A percentile compares a stretch with the other conserved stretches of the same genome.
These are phyloP conservation scores for Pyrrhosoma nymphula DNA, from an alignment of 2,888 invertebrate species.

Conservation along the genomic window DNA sequence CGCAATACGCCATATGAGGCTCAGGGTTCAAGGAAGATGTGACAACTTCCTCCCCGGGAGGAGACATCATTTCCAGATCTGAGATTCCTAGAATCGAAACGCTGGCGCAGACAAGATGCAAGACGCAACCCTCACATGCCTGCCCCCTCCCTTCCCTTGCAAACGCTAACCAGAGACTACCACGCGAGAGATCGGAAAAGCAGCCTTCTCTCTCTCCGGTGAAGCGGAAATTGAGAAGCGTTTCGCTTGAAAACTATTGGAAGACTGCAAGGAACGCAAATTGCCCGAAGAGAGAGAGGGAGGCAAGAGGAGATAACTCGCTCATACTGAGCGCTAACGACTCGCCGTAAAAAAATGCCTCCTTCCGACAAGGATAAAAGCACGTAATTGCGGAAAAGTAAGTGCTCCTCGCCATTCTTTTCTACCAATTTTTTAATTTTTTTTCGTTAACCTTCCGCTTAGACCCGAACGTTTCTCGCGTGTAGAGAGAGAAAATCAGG, in stretches of 20 bases:
- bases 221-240: slow-evolving; percentile 30
- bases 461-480: not conserved
- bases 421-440: not conserved
- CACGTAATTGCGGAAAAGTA: slow-evolving; percentile 34
- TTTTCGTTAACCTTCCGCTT: not conserved
- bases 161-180: not conserved
- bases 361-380: slow-evolving; percentile 32
- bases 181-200: slow-evolving; percentile 16
- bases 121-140: not conserved
- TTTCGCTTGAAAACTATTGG: slow-evolving; percentile 20
- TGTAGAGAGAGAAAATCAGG: not conserved
- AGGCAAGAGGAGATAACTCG: not conserved
- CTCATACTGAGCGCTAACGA: slow-evolving; percentile 18
- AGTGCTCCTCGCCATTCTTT: not conserved
- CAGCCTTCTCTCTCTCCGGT: not conserved
- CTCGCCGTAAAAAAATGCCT: slow-evolving; percentile 1
- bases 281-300: not conserved
- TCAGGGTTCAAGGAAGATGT: not conserved
- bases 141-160: no score
- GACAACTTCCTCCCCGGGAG: not conserved
- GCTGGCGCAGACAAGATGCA: not conserved
- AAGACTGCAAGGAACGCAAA: slow-evolving; percentile 23
- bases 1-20: not conserved
- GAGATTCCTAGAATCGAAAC: not conserved
- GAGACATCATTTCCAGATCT: slow-evolving; percentile 13